phyloP scores from a whole-genome alignment of 2,888 invertebrate species.

The Gibbula magus region DNA sequence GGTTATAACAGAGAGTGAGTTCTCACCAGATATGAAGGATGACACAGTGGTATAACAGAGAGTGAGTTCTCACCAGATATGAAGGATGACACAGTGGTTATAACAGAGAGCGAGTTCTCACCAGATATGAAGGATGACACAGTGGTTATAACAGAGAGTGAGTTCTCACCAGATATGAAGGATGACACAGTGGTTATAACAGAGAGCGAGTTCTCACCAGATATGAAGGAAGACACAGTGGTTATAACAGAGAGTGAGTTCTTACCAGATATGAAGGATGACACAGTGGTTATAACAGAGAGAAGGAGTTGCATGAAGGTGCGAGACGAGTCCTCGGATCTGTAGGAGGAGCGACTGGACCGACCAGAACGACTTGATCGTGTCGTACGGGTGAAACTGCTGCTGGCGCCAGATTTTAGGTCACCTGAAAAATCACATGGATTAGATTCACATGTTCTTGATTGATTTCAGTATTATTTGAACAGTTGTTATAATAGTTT shows the following conservation, averaged over 20 bases:
- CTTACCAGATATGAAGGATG: neutral
- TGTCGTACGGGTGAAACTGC: no score
- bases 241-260: neutral
- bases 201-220: no score
- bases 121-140: constrained; percentile 2
- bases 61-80: no score
- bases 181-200: neutral
- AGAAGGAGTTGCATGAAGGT: neutral
- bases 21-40: no score
- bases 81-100: neutral
- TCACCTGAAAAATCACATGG: no score
- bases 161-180: no score
- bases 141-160: neutral
- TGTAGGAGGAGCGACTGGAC: neutral
- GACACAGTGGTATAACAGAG: neutral
- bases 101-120: no score
- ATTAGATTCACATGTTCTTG: no score
- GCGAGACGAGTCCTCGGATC: neutral
- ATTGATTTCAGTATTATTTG: no score
- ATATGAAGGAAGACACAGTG: neutral
- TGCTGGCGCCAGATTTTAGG: no score
- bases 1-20: neutral
- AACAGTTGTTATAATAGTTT: no score
- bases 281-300: neutral
- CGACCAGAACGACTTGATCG: neutral